Evolutionary conservation across 2,888 invertebrate species (phyloP).

Genomic region (Euproctis similis): DNA sequence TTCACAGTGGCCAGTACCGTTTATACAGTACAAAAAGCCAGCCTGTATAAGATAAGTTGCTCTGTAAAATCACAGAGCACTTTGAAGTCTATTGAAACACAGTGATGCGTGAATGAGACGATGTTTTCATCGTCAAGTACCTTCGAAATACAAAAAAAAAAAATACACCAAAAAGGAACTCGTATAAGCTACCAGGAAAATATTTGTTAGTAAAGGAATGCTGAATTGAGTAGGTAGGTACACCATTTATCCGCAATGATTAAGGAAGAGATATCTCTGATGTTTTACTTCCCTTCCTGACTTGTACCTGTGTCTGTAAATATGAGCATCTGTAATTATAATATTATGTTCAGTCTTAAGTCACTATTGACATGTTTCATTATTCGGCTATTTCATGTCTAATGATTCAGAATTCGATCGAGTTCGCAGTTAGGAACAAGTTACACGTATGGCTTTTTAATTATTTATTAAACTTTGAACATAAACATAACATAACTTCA

Average conservation of each 20-base stretch:
- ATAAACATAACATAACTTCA: no score
- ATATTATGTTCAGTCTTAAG: no score
- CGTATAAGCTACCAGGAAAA: slow-evolving; percentile 40
- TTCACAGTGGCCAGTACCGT: slow-evolving; percentile 32
- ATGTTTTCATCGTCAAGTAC: slow-evolving; percentile 33
- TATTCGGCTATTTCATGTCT: no score
- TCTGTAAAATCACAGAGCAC: slow-evolving; percentile 21
- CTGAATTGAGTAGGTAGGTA: slow-evolving; percentile 24
- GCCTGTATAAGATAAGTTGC: slow-evolving; percentile 23
- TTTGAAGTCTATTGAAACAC: slow-evolving; percentile 26
- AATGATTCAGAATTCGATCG: no score
- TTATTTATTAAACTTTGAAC: no score
- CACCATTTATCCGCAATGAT: slow-evolving; percentile 40
- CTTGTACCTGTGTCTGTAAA: no score
- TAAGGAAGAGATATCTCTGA: slow-evolving; percentile 47
- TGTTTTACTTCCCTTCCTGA: slow-evolving; percentile 41
- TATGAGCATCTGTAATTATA: no score
- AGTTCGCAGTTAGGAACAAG: no score
- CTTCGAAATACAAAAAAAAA: slow-evolving; percentile 22
- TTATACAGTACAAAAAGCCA: slow-evolving; percentile 25
- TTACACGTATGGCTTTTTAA: no score
- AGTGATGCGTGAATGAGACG: slow-evolving; percentile 25
- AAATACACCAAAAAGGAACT: slow-evolving; percentile 33
- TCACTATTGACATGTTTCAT: no score
- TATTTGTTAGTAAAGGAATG: slow-evolving; percentile 43